phyloP scores from a whole-genome alignment of 2,113 vertebrate species.

The Psophia crepitans region DNA sequence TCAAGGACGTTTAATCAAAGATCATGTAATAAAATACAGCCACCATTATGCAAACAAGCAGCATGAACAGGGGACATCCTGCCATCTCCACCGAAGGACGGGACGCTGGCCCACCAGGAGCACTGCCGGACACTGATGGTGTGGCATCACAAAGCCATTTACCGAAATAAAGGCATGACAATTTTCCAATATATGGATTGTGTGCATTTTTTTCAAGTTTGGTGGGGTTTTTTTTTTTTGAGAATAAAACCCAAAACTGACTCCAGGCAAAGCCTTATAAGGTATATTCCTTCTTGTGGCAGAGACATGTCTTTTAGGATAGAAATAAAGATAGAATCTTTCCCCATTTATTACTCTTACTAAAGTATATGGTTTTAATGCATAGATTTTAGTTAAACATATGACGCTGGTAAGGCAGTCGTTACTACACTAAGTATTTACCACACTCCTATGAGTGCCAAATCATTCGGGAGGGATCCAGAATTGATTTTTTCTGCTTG shows the following conservation, averaged over 20 bases:
- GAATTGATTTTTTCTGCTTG: not conserved
- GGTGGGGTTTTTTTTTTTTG: not conserved
- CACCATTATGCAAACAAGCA: not conserved
- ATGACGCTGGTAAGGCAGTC: not conserved
- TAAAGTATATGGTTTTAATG: not conserved
- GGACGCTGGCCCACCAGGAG: not conserved
- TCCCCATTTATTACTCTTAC: not conserved
- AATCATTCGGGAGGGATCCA: not conserved
- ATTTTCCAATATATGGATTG: not conserved
- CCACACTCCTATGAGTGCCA: not conserved
- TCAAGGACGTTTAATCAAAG: not conserved
- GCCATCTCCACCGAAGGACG: accelerated
- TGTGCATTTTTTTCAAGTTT: not conserved
- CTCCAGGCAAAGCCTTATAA: not conserved
- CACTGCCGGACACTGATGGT: too few species aligned
- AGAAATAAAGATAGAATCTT: not conserved
- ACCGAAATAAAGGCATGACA: not conserved
- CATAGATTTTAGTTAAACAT: not conserved
- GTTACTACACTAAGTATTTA: not conserved
- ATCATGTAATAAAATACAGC: not conserved
- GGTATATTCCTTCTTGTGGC: not conserved
- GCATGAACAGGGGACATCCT: not conserved
- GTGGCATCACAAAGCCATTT: not conserved
- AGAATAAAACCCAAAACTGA: not conserved
- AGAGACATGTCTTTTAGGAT: not conserved